Base-by-base conservation (phyloP, 92 coral and sea anemone species). In the Actinostola sp. region DNA sequence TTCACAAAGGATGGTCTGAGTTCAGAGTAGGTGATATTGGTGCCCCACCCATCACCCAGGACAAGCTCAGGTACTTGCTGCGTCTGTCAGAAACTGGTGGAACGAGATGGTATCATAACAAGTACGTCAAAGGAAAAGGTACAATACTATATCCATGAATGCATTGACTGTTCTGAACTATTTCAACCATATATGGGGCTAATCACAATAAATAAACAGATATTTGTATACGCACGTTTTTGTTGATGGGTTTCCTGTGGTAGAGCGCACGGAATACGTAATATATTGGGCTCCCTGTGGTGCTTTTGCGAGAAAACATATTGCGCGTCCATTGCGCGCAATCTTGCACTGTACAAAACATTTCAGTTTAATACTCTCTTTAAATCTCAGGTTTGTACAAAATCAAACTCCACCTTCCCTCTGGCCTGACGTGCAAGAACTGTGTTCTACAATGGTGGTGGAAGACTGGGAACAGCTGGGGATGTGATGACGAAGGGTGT, bases 371-470 rank as follows among this genome's bases (percentile, higher is more conserved):
- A 1, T 14, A 33, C 13, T 63, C 28, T 63, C 2, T 21, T 55
- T 2, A 59, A 1, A 9, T 17, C 0, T 33, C 5, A 68, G 74
- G 74, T 10, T 36, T 68, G 63, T 68, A 68, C 61, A 68, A 68
- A 20, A 68, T 68, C 42, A 68, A 51, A 41, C 43, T 68, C 0
- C 48, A 41, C 23, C 86, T 92, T 15, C 97, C 97, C 26, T 34
- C 27, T 36, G 98, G 89, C 0, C 69, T 93, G 70, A 78, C 92
- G 20, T 93, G 98, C 34, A 84, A 83, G 16, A 93, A 90, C 78
- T 93, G 98, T 56, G 98, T 93, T n/a, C 39, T 93, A 25, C 98
- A 93, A 64, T 93, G 98, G 98, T 93, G 98, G 98, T 93, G 91
- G 90, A 88, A 82, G 19, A 88, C 85, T 50, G 98, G 89, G 0